Percentiles rank a stretch among this genome's conserved stretches.
These are phyloP conservation scores for Oeneis ivallda DNA, from an alignment of 2,888 invertebrate genomes.

Conservation along the genomic window DNA sequence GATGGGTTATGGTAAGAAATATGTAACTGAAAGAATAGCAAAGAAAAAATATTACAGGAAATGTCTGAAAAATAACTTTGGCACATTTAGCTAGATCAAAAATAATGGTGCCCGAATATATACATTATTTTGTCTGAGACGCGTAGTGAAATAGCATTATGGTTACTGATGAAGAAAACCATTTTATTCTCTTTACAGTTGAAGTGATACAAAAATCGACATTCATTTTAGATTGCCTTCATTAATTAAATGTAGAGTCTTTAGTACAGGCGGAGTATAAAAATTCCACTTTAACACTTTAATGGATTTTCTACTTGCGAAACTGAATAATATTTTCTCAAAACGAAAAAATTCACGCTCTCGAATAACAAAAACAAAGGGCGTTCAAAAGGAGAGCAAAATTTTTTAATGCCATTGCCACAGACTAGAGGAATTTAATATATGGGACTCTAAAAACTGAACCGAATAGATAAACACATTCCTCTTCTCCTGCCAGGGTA, in stretches of 20 bases:
- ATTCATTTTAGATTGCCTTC: slow-evolving; percentile 5
- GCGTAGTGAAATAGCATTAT: too few species aligned
- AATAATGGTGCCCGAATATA: too few species aligned
- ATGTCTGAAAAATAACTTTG: too few species aligned
- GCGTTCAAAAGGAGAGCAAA: background rate
- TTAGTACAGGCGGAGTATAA: background rate
- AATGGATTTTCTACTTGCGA: slow-evolving; percentile 8
- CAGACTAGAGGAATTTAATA: slow-evolving; percentile 17
- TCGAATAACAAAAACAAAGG: slow-evolving; percentile 12
- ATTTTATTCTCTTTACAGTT: background rate
- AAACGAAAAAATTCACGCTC: slow-evolving; percentile 1
- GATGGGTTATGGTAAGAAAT: too few species aligned
- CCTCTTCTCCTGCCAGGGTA: too few species aligned
- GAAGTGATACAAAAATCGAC: background rate
- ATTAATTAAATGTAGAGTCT: background rate
- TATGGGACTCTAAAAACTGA: too few species aligned
- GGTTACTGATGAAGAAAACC: background rate
- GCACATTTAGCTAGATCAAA: too few species aligned
- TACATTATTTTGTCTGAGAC: too few species aligned
- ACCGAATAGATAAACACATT: too few species aligned
- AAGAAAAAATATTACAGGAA: too few species aligned
- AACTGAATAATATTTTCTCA: slow-evolving; percentile 8
- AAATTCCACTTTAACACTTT: background rate
- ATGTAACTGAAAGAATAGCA: too few species aligned
- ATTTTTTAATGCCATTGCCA: slow-evolving; percentile 7